phyloP scores from a whole-genome alignment of 2,113 vertebrate species.

The Romanogobio albipinnatus region DNA sequence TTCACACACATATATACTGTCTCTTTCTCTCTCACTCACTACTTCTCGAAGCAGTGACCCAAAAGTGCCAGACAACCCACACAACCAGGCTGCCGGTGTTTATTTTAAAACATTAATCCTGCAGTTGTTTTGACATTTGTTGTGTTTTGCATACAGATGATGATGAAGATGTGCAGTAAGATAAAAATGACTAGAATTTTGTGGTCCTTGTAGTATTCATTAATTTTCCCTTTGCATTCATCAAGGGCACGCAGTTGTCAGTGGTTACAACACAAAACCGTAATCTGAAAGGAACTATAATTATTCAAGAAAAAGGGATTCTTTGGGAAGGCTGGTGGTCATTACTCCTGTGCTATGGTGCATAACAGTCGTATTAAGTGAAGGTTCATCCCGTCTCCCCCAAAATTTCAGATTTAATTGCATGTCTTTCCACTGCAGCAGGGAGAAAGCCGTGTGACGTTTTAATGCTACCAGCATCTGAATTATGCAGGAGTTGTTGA shows the following conservation, averaged over 20 bases:
- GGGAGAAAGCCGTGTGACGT: not conserved
- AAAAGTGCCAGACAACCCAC: constrained; percentile 23
- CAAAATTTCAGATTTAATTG: not conserved
- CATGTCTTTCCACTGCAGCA: not conserved
- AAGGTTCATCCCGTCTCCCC: not conserved
- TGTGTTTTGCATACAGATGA: constrained; percentile 23
- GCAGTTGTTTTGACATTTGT: constrained; percentile 23
- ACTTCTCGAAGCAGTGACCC: not conserved
- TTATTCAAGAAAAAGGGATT: constrained; percentile 9
- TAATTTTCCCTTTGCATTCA: constrained; percentile 8
- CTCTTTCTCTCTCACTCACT: constrained; percentile 1
- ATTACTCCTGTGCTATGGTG: constrained; percentile 22
- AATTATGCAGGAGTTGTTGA: not conserved
- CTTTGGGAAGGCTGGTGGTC: not conserved
- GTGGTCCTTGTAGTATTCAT: constrained; percentile 14
- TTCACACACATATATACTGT: constrained; percentile 12
- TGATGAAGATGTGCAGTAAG: not conserved
- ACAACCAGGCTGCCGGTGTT: constrained; percentile 6
- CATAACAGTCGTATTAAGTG: constrained; percentile 15
- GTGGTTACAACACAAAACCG: not conserved
- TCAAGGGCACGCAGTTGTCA: constrained; percentile 22
- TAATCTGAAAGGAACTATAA: constrained; percentile 9
- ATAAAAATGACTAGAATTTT: not conserved
- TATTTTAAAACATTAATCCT: constrained; percentile 18
- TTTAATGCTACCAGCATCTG: not conserved